Evolutionary conservation across 37 sponge, comb jelly and placozoan species (phyloP), one percentile per base, ranked within the genome.

Genomic region (Crambe crambe): DNA sequence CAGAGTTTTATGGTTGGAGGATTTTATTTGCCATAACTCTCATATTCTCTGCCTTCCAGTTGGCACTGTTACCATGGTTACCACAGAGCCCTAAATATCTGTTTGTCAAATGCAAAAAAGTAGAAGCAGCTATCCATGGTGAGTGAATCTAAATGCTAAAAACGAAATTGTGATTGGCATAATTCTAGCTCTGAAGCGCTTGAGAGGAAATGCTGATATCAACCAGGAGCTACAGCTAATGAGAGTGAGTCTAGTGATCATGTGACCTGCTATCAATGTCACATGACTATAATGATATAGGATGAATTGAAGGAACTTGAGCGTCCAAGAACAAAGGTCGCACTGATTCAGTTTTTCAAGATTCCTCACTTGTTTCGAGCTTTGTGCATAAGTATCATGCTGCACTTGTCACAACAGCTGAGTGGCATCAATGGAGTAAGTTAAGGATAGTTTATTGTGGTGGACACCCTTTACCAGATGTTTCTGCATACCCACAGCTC

Each of bases 371-470:
- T 89, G 42, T 26, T 83, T 42, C 25, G 42, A 37, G 68, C 89
- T 2, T 40, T 89, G 1, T 9, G 58, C 27, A 39, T 83, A 1
- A 83, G 84, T 35, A 58, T 89, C 8, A 68, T 30, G 2, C 77
- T 89, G 2, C 89, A 89, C 44, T 40, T 83, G 25, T 72, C 83
- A 2, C 89, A 89, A 58, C 89, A 89, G 68, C 60, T 89, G 23
- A 82, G 72, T 63, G 89, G 89, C 54, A 89, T 89, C 18, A 44
- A n/a, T 15, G 83, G 84, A 23, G 89, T 89, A 73, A 30, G 56
- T 56, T 73, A 25, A 6, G 10, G n/a, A n/a, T n/a, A n/a, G n/a
- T 12, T 65, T 31, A 65, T 47, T 47, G 12, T 47, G 51, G 12
- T 47, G 34, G 35, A 8, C 5, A 65, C 66, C 66, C 66, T 65